These are phyloP conservation scores for Phrixothrix hirtus DNA, from an alignment of 2,888 invertebrate genomes.

Conservation along the genomic window DNA sequence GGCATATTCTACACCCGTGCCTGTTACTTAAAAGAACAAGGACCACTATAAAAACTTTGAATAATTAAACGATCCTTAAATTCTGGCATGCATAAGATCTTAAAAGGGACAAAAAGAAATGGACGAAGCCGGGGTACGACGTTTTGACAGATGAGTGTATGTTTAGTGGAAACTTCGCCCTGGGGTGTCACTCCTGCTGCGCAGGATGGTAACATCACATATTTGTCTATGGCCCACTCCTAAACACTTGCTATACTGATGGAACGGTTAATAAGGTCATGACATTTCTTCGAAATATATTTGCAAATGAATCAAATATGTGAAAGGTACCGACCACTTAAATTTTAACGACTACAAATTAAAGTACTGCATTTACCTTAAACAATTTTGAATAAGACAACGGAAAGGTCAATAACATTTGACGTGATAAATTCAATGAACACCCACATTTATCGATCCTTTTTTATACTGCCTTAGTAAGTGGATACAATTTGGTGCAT, in stretches of 20 bases:
- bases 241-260: neutral
- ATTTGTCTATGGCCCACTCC: constrained; percentile 22
- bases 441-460: too few species aligned
- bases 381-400: too few species aligned
- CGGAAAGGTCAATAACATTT: too few species aligned
- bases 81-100: constrained; percentile 1
- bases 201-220: constrained; percentile 13
- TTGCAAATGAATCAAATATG: too few species aligned
- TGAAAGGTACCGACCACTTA: too few species aligned
- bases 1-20: constrained; percentile 5
- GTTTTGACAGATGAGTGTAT: constrained; percentile 22
- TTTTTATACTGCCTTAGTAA: too few species aligned
- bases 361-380: too few species aligned
- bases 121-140: constrained; percentile 6
- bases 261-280: neutral
- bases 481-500: too few species aligned
- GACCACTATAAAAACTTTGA: constrained; percentile 10
- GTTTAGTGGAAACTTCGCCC: constrained; percentile 21
- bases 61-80: constrained; percentile 20
- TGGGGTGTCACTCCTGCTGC: constrained; percentile 26
- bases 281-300: too few species aligned
- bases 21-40: constrained; percentile 11
- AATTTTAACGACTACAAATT: too few species aligned
- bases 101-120: constrained; percentile 6
- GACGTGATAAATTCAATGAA: too few species aligned